phyloP scores from a whole-genome alignment of 2,888 invertebrate genomes.

The Euproctis similis region DNA sequence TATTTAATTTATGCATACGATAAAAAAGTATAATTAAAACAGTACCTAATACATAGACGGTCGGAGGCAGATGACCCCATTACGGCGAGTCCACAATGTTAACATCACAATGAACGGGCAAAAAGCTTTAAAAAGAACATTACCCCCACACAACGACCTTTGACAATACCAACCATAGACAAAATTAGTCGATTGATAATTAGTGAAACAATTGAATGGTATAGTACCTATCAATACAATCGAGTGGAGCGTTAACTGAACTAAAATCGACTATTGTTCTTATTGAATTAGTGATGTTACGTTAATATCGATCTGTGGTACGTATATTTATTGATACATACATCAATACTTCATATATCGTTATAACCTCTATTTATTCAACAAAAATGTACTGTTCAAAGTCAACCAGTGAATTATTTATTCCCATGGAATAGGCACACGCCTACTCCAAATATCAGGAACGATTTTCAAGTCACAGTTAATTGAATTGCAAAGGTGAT shows the following conservation, averaged over 20 bases:
- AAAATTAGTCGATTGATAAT: conserved; percentile 17
- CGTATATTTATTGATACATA: too few relatives aligned
- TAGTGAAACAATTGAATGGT: conserved; percentile 19
- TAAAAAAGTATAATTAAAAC: too few relatives aligned
- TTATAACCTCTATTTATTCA: too few relatives aligned
- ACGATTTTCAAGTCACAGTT: too few relatives aligned
- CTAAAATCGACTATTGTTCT: conserved; percentile 20
- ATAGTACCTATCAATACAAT: conserved; percentile 9
- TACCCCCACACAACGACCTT: conserved; percentile 20
- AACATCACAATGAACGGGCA: conserved; percentile 29
- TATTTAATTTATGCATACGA: too few relatives aligned
- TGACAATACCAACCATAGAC: conserved; percentile 5
- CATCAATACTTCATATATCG: too few relatives aligned
- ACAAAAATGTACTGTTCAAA: too few relatives aligned
- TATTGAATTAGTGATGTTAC: conserved; percentile 6
- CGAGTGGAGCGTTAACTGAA: conserved; percentile 13
- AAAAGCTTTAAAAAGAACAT: conserved; percentile 25
- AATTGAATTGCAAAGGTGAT: too few relatives aligned
- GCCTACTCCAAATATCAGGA: too few relatives aligned
- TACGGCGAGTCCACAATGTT: conserved; percentile 17
- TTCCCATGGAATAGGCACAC: too few relatives aligned
- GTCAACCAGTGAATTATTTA: too few relatives aligned
- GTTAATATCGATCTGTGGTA: conserved; percentile 2
- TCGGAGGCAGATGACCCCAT: conserved; percentile 19
- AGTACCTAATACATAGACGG: too few relatives aligned